Evolutionary conservation across 64 coral and sea anemone species (phyloP).

Genomic region (Porites australiensis): DNA sequence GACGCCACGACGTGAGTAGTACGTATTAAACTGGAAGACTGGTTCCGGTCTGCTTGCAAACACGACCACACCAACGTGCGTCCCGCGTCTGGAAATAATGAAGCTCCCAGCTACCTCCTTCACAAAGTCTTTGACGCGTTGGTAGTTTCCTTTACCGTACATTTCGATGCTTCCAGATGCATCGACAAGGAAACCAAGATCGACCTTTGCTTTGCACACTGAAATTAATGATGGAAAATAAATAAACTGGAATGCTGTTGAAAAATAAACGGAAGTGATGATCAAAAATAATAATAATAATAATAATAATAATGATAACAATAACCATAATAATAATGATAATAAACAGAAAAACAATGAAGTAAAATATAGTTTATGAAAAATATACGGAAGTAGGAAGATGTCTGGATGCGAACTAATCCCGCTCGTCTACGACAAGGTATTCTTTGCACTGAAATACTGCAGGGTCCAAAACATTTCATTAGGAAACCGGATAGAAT

Average conservation of each 20-base stretch:
- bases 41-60: constrained; percentile 75
- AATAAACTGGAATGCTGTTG: neutral
- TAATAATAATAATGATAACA: neutral
- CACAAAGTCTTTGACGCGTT: constrained; percentile 79
- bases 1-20: constrained; percentile 77
- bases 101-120: constrained; percentile 73
- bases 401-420: too few relatives aligned
- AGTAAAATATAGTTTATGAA: too few relatives aligned
- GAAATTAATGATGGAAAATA: neutral
- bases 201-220: constrained; percentile 85
- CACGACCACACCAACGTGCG: constrained; percentile 81
- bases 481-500: too few relatives aligned
- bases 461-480: too few relatives aligned
- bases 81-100: constrained; percentile 80
- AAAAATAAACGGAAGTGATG: neutral
- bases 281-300: too few relatives aligned
- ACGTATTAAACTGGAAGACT: constrained; percentile 76
- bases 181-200: constrained; percentile 88
- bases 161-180: constrained; percentile 93
- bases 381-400: too few relatives aligned
- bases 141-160: constrained; percentile 92
- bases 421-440: too few relatives aligned
- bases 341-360: too few relatives aligned
- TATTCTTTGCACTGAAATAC: too few relatives aligned
- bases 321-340: too few relatives aligned